A percentile compares a stretch with the other conserved stretches of the same genome.
These are phyloP conservation scores for Eudyptes chrysolophus DNA, from an alignment of 2,113 vertebrate species.

Conservation along the genomic window DNA sequence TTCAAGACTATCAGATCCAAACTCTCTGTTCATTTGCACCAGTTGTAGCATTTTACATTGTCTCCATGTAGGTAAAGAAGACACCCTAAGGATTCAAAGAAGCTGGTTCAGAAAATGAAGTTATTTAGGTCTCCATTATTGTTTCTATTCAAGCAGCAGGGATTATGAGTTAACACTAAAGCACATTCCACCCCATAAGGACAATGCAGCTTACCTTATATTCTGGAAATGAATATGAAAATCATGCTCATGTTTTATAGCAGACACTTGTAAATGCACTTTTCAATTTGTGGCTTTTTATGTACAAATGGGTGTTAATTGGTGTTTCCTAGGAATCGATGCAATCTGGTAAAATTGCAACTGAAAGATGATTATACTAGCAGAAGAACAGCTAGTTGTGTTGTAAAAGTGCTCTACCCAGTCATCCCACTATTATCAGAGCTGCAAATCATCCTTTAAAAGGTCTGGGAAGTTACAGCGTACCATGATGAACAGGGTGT, in stretches of 20 bases:
- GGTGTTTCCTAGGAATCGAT: neutral
- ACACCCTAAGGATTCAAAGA: neutral
- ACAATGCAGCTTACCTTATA: neutral
- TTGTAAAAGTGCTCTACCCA: neutral
- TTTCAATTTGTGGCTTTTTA: neutral
- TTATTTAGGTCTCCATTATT: neutral
- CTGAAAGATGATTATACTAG: neutral
- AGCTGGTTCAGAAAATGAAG: neutral
- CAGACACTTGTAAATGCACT: neutral
- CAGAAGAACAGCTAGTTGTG: neutral
- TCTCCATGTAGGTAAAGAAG: neutral
- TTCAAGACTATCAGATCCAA: neutral
- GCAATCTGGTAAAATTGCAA: neutral
- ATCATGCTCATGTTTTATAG: neutral
- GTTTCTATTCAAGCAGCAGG: neutral
- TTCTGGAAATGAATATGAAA: neutral
- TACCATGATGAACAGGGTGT: neutral
- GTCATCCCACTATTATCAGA: neutral
- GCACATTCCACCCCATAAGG: neutral
- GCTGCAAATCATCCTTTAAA: slow-evolving; percentile 24
- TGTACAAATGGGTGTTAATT: slow-evolving; percentile 15
- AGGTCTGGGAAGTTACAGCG: neutral
- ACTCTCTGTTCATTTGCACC: neutral
- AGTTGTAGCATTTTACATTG: neutral
- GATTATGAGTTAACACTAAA: neutral